Conservation (phyloP, 2,797 vertebrate species). For the Zalophus californianus region DNA sequence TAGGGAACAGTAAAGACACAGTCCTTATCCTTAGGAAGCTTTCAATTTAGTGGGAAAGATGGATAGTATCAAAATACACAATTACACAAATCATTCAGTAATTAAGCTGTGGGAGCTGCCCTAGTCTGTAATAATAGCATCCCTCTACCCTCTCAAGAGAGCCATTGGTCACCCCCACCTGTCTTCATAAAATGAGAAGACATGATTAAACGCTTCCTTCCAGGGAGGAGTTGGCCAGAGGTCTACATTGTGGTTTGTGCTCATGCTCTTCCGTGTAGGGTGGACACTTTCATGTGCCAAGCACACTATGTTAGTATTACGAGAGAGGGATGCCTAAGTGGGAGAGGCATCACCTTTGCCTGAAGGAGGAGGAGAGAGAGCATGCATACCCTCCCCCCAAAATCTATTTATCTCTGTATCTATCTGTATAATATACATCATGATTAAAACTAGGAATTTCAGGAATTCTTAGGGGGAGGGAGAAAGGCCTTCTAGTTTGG, state of each 20-base stretch:
- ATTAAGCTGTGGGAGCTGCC: background rate
- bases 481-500: conserved; percentile 2
- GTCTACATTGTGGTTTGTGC: background rate
- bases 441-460: conserved; percentile 20
- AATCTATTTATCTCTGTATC: background rate
- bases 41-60: background rate
- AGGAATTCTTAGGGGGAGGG: background rate
- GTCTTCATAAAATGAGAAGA: background rate
- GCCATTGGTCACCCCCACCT: no score
- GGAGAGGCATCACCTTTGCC: background rate
- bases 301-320: background rate
- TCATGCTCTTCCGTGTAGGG: background rate
- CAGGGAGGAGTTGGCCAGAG: background rate
- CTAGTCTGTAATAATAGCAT: background rate
- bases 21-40: background rate
- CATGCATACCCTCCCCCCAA: background rate
- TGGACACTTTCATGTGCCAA: background rate
- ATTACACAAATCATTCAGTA: background rate
- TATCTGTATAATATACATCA: background rate
- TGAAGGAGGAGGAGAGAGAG: background rate
- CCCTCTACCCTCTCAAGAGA: background rate
- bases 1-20: background rate
- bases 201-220: background rate
- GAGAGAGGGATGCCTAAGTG: background rate
- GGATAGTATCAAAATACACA: background rate